Evolutionary conservation across 1,140 invertebrate species (phyloP), one percentile per base, ranked within the genome.

Genomic region (Sinonovacula constricta): DNA sequence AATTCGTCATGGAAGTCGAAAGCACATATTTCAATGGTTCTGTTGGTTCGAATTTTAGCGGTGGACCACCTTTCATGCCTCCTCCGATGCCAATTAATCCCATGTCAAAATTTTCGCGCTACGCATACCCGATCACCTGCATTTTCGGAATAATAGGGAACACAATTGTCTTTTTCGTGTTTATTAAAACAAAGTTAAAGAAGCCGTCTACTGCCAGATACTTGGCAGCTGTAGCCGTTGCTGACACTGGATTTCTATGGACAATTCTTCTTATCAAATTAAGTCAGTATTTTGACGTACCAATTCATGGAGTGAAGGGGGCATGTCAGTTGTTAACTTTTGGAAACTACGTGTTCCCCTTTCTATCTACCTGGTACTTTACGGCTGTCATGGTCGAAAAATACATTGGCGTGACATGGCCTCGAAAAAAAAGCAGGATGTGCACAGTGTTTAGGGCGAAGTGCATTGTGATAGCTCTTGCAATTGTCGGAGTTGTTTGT

Each of bases 171-270:
- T 93, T 92, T 80, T 72, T 92, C 0, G 92, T 93, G 0, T 93
- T 93, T 76, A 86, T 93, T 0, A 91, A 91, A 53, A 93, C 93
- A 0, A 92, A 93, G 67, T 79, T 94, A 2, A 92, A 92, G 65
- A 91, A 92, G 85, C 85, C 93, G 0, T 93, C 93, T 49, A 93
- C 93, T 0, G 92, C 92, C 56, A 93, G 93, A 49, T 94, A 93
- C 66, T 76, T 94, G 30, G 93, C 93, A 0, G 93, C 93, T 0
- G 81, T 93, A 15, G 92, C 93, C 3, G 91, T 89, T 0, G 91
- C 92, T 0, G 93, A 94, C 79, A 92, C 92, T 31, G 91, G 92
- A 3, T 93, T 92, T 62, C 83, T 94, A 1, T 57, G 74, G 34
- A 84, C 83, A 7, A 75, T 79, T 33, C 83, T 83, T 75, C 72